phyloP scores from a whole-genome alignment of 1,140 invertebrate species.

The Drosophila pachea region DNA sequence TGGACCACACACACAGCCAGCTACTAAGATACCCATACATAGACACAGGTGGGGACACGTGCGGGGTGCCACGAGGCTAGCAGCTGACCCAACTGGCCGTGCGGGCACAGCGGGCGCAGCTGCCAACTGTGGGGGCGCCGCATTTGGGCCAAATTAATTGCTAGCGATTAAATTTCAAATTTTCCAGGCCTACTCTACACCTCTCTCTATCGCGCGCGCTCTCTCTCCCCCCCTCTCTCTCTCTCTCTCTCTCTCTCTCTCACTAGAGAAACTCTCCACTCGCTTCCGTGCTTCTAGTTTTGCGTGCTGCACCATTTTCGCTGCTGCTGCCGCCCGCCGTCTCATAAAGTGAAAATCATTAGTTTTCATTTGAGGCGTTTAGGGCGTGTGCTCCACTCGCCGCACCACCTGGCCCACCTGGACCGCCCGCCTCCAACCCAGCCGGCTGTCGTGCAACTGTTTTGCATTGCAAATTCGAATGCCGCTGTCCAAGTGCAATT shows the following conservation, averaged over 20 bases:
- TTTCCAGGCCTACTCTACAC: conserved; percentile 62
- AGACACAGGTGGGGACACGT: conserved; percentile 72
- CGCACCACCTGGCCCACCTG: conserved; percentile 5
- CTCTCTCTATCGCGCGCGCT: neutral
- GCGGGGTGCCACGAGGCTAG: conserved; percentile 31
- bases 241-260: neutral
- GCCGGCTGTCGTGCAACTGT: conserved; percentile 64
- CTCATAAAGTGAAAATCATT: conserved; percentile 70
- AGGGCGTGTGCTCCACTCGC: conserved; percentile 53
- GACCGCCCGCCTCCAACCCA: neutral
- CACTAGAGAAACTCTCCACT: conserved; percentile 27
- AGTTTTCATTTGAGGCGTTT: conserved; percentile 74
- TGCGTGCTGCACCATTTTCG: conserved; percentile 49
- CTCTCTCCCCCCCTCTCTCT: too few relatives aligned
- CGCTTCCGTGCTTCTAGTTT: conserved; percentile 69
- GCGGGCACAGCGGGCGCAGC: conserved; percentile 59
- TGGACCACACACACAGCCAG: conserved; percentile 41
- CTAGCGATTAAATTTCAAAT: conserved; percentile 77
- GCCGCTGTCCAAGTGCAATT: conserved; percentile 56
- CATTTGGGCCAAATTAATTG: conserved; percentile 74
- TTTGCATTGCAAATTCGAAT: conserved; percentile 70
- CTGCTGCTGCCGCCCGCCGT: neutral
- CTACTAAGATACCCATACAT: conserved; percentile 32
- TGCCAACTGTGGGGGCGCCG: conserved; percentile 46
- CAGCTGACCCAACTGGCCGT: conserved; percentile 59